phyloP scores from a whole-genome alignment of 2,888 invertebrate genomes.

The Pyrgus malvae region DNA sequence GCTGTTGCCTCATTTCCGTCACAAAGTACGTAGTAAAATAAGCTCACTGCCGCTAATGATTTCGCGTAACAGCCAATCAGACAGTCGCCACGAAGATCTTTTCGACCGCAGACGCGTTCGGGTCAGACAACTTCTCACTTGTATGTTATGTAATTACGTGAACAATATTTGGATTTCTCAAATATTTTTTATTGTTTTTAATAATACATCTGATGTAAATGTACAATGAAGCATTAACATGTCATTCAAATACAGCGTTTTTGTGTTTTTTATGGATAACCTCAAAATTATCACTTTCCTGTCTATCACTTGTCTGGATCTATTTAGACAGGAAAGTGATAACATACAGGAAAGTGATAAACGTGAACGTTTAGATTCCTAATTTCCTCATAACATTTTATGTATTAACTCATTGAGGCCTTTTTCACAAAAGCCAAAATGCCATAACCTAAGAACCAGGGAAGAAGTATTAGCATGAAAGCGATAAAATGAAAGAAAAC shows the following conservation, averaged over 20 bases:
- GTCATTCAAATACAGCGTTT: conserved; percentile 25
- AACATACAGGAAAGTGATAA: conserved; percentile 26
- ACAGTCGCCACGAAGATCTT: conserved; percentile 23
- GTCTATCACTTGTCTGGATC: conserved; percentile 18
- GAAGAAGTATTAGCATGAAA: conserved; percentile 23
- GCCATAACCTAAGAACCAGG: conserved; percentile 24
- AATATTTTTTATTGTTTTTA: conserved; percentile 26
- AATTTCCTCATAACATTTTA: conserved; percentile 11
- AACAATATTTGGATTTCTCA: conserved; percentile 17
- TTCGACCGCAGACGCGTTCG: conserved; percentile 24
- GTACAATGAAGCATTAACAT: conserved; percentile 24
- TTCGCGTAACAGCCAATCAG: conserved; percentile 20
- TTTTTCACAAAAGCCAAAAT: conserved; percentile 28
- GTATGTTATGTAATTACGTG: conserved; percentile 8
- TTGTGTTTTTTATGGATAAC: conserved; percentile 27
- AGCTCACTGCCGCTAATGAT: conserved; percentile 16
- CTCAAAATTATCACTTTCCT: conserved; percentile 25
- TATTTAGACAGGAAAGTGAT: conserved; percentile 23
- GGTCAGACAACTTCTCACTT: conserved; percentile 26
- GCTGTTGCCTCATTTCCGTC: conserved; percentile 19
- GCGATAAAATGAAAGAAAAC: background rate
- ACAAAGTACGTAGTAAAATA: conserved; percentile 22
- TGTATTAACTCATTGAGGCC: conserved; percentile 4
- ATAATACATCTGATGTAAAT: conserved; percentile 22
- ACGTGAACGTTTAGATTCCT: conserved; percentile 8